Base-by-base conservation (phyloP, 2,113 vertebrate genomes). In the Corvus cornix region DNA sequence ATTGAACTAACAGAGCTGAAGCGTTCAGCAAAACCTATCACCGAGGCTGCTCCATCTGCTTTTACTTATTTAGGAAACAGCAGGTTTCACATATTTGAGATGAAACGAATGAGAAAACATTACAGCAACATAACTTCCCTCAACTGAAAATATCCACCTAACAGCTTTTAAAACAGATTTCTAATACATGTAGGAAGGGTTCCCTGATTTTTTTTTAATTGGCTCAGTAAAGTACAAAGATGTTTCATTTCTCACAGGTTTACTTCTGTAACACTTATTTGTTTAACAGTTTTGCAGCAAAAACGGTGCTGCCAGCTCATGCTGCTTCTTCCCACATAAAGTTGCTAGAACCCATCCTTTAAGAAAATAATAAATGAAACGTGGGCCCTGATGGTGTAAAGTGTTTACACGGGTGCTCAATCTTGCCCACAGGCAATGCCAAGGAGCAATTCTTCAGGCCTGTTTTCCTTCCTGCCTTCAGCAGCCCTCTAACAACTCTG, bases 121-220 rank as follows among this genome's bases (percentile, higher is more conserved):
- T 97, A 93, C 89, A 59, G 97, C 94, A 97, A 96, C 97, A 97
- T 79, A 96, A 95, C 93, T 97, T 92, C 90, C 94, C 94, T 96
- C 91, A 88, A 95, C 84, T 90, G 95, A 97, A 97, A 97, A 97
- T 97, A 97, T 46, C 95, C 92, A 94, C 95, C 96, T 94, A 96
- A 97, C 97, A 97, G 97, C 97, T 97, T 97, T 97, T 83, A 96
- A 97, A 97, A 96, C 97, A 97, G 97, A 97, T 96, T 97, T 97
- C 93, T 95, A 97, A 97, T 96, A 96, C 86, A 94, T 94, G 97
- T 96, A 97, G 96, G 96, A 96, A 97, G 96, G 95, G 96, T 96
- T 97, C 92, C 97, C 95, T 95, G 92, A 77, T 84, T 96, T 88
- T 94, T 96, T 96, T 96, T 97, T 95, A 97, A 95, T 95, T 96